Conservation (phyloP, 1,140 invertebrate species). For the Aphelinus certus region DNA sequence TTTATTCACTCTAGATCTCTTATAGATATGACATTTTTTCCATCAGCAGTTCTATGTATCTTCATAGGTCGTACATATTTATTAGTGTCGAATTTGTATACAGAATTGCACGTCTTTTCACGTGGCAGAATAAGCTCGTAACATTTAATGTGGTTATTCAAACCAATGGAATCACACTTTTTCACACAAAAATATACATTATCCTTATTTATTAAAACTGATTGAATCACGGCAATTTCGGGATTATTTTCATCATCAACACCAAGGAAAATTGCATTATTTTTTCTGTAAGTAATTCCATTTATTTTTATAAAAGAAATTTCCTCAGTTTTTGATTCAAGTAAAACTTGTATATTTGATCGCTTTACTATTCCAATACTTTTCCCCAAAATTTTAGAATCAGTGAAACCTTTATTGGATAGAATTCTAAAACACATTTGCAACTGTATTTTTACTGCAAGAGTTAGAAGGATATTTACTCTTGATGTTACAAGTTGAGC, state of each 20-base stretch:
- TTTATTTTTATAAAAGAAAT: neutral
- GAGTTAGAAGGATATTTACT: slow-evolving; percentile 23
- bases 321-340: neutral
- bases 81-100: no score
- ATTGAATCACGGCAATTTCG: neutral
- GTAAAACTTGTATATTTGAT: neutral
- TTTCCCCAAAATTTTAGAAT: neutral
- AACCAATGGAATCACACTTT: neutral
- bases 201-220: neutral
- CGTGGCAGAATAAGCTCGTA: neutral
- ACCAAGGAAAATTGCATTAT: neutral
- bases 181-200: neutral
- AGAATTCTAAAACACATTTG: neutral
- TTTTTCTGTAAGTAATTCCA: neutral
- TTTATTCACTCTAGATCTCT: no score
- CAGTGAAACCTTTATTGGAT: neutral
- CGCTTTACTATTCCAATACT: neutral
- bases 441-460: slow-evolving; percentile 31
- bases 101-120: no score
- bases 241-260: neutral
- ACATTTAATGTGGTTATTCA: neutral
- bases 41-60: no score
- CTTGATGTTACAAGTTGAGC: neutral
- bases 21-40: no score
- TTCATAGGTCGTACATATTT: no score